phyloP scores from a whole-genome alignment of 37 sponge, comb jelly and placozoan genomes.

The Corticium candelabrum region DNA sequence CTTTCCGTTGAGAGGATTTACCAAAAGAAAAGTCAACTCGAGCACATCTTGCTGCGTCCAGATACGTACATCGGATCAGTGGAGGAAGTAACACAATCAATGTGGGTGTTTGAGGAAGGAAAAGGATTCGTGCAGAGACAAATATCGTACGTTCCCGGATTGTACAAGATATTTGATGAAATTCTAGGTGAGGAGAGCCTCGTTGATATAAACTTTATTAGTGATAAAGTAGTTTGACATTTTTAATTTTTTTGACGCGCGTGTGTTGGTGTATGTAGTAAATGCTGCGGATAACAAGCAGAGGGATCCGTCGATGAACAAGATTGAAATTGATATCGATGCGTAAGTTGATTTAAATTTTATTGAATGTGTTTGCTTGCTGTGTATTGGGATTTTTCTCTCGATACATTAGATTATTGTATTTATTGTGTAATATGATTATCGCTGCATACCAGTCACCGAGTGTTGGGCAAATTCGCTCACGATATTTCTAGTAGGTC shows the following conservation, averaged over 20 bases:
- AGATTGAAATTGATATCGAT: slow-evolving; percentile 74
- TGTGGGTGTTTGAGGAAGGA: slow-evolving; percentile 81
- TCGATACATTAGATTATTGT: too few relatives aligned
- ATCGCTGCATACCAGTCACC: too few relatives aligned
- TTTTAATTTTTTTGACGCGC: too few relatives aligned
- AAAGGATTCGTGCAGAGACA: slow-evolving; percentile 58
- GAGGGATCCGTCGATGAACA: slow-evolving; percentile 66
- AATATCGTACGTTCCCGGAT: slow-evolving; percentile 88
- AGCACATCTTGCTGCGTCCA: slow-evolving; percentile 91
- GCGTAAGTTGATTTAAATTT: too few relatives aligned
- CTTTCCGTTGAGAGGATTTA: slow-evolving; percentile 89
- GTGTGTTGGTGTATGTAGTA: too few relatives aligned
- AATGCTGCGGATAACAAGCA: slow-evolving; percentile 99
- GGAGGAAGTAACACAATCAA: slow-evolving; percentile 72
- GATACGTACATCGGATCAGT: slow-evolving; percentile 94
- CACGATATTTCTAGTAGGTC: too few relatives aligned
- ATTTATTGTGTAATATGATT: too few relatives aligned
- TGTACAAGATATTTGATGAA: slow-evolving; percentile 99
- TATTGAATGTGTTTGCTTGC: too few relatives aligned
- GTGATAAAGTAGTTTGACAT: not conserved
- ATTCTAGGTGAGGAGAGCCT: too few relatives aligned
- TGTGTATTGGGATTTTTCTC: too few relatives aligned
- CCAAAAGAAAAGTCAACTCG: slow-evolving; percentile 90
- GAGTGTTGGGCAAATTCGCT: too few relatives aligned
- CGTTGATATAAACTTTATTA: not conserved